Percentiles rank a stretch among this genome's conserved stretches.
These are phyloP conservation scores for Pantherophis alleghaniensis DNA, from an alignment of 2,797 vertebrate genomes.

Conservation along the genomic window DNA sequence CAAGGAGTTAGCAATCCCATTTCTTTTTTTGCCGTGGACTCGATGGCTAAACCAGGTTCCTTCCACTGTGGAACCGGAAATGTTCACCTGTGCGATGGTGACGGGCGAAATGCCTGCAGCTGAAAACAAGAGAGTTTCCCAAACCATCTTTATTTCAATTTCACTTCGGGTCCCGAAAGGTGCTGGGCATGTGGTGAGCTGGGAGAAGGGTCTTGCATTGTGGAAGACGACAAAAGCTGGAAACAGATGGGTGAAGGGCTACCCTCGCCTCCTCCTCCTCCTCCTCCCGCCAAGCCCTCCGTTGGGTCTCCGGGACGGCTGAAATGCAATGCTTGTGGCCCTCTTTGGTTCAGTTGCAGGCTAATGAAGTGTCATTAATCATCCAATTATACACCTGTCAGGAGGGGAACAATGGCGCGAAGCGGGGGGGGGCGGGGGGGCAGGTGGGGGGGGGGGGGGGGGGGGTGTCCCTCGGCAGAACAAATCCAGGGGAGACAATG, in stretches of 20 bases:
- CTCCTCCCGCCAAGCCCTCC: no score
- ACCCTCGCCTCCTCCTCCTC: no score
- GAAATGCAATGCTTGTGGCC: not conserved
- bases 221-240: not conserved
- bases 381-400: slow-evolving; percentile 42
- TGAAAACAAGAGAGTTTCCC: not conserved
- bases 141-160: not conserved
- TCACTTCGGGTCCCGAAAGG: not conserved
- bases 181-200: not conserved
- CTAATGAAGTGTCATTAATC: slow-evolving; percentile 41
- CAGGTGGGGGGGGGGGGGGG: not conserved
- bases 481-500: slow-evolving; percentile 4
- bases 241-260: slow-evolving; percentile 12
- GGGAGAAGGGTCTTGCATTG: not conserved
- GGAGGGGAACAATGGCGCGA: slow-evolving; percentile 18
- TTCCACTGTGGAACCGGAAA: no score
- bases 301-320: not conserved
- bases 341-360: slow-evolving; percentile 35
- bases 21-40: no score
- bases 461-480: not conserved
- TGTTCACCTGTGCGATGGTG: no score
- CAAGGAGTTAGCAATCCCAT: no score
- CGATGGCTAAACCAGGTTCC: no score
- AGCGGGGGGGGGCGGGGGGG: not conserved
- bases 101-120: not conserved